Percentiles rank a stretch among this genome's conserved stretches.
phyloP scores from a whole-genome alignment of 2,888 invertebrate species.

The Serripes groenlandicus region DNA sequence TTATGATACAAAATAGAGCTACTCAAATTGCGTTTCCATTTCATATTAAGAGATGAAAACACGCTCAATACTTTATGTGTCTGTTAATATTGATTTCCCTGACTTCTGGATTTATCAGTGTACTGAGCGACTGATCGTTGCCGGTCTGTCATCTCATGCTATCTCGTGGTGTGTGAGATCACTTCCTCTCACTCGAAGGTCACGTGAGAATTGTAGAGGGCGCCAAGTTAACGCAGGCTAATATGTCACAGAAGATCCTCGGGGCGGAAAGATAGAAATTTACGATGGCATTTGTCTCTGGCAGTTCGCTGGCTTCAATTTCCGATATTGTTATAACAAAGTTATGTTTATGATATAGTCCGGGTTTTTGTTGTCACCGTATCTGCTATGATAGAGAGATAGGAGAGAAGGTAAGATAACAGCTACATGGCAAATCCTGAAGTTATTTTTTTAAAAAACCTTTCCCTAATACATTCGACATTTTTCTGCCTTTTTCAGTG shows the following conservation, averaged over 20 bases:
- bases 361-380: not conserved
- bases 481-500: too few relatives aligned
- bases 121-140: conserved; percentile 61
- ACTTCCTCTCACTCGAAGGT: conserved; percentile 50
- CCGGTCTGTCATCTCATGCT: conserved; percentile 49
- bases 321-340: conserved; percentile 55
- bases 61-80: conserved; percentile 54
- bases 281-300: conserved; percentile 39
- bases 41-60: conserved; percentile 47
- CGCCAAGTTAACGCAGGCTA: conserved; percentile 36
- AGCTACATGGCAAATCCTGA: too few relatives aligned
- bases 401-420: not conserved
- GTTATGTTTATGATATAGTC: conserved; percentile 62
- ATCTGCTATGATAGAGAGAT: not conserved
- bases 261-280: conserved; percentile 46
- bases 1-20: conserved; percentile 20
- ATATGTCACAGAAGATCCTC: conserved; percentile 49
- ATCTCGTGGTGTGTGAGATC: conserved; percentile 35
- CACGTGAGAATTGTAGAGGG: conserved; percentile 50
- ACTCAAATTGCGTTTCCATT: conserved; percentile 55
- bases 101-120: conserved; percentile 60
- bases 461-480: too few relatives aligned
- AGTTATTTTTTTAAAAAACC: too few relatives aligned
- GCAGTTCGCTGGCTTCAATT: conserved; percentile 47
- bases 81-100: conserved; percentile 57